Evolutionary conservation across 1,140 invertebrate genomes (phyloP).

Genomic region (Leptinotarsa defecta): DNA sequence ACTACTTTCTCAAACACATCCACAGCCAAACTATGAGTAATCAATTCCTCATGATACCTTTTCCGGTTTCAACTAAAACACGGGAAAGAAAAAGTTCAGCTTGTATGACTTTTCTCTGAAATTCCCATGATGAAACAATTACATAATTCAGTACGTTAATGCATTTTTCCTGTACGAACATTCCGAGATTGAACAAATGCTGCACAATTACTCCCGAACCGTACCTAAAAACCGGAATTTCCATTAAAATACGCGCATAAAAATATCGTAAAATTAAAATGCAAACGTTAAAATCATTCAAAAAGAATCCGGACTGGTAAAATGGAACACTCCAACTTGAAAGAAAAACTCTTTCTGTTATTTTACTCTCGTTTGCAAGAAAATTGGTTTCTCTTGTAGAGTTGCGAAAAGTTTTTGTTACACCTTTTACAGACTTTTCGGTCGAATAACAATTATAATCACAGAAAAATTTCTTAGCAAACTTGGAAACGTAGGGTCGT

Average conservation of each 20-base stretch:
- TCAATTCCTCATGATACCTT: too few species aligned
- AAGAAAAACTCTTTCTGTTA: conserved; percentile 19
- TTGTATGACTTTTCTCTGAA: neutral
- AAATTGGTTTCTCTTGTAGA: conserved; percentile 18
- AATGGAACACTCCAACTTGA: conserved; percentile 12
- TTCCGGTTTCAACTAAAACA: too few species aligned
- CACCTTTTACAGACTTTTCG: conserved; percentile 10
- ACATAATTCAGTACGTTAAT: conserved; percentile 4
- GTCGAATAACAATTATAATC: too few species aligned
- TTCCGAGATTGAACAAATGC: conserved; percentile 14
- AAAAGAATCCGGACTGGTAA: conserved; percentile 14
- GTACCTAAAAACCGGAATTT: conserved; percentile 13
- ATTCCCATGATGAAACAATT: neutral
- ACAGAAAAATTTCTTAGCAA: too few species aligned
- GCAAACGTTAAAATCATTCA: conserved; percentile 25
- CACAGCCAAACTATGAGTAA: too few species aligned
- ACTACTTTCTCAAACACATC: too few species aligned
- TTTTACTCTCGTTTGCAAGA: conserved; percentile 19
- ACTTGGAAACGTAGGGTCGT: too few species aligned
- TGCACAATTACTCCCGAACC: conserved; percentile 10
- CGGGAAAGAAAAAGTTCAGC: too few species aligned
- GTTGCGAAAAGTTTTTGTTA: conserved; percentile 10
- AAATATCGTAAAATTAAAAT: conserved; percentile 26
- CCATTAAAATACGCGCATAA: conserved; percentile 19
- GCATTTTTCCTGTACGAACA: conserved; percentile 13